Base-by-base conservation (phyloP, 37 sponge, comb jelly and placozoan genomes). In the Eunapius fragilis region DNA sequence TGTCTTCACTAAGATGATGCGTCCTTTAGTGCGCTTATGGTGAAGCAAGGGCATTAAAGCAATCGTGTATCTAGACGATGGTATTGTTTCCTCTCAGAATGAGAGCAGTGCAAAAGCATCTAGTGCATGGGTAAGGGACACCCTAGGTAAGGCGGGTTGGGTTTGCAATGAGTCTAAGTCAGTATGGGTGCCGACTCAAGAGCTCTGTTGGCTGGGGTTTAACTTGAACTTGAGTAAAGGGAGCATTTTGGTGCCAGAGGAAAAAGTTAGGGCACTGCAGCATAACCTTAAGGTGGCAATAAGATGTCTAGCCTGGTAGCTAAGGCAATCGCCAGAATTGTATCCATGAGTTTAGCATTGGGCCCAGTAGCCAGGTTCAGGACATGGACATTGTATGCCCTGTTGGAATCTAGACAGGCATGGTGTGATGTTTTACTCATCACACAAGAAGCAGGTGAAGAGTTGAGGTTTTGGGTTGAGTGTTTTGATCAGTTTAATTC, bases 21-120 rank as follows among this genome's bases (percentile, higher is more conserved):
- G 70, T 33, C 77, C 70, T 10, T 12, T 77, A 50, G 27, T 77
- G 0, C 69, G 68, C 25, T 37, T n/a, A 9, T 50, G 68, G 77
- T 19, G 34, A 41, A 35, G 17, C 0, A 36, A 34, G 7, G 85
- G 77, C 26, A 30, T 76, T 14, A 26, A 32, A 26, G 36, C 31
- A 25, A 75, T 84, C 5, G 23, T 84, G 36, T 84, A 84, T 67
- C 58, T 84, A 4, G 86, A 87, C 50, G 88, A 87, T 75, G 84
- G 84, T 31, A 69, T 82, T 32, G 35, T 34, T 37, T 35, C 71
- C 19, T 48, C 27, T 17, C 31, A n/a, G 23, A 49, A 48, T 23
- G 30, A 37, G 48, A 10, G 27, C 23, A 33, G 48, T 25, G 75
- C 50, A 10, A 25, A 33, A 4, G 30, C 26, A n/a, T 48, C 58